A percentile compares a stretch with the other conserved stretches of the same genome.
Conservation (phyloP, 2,797 vertebrate species). For the Bradypodion pumilum region DNA sequence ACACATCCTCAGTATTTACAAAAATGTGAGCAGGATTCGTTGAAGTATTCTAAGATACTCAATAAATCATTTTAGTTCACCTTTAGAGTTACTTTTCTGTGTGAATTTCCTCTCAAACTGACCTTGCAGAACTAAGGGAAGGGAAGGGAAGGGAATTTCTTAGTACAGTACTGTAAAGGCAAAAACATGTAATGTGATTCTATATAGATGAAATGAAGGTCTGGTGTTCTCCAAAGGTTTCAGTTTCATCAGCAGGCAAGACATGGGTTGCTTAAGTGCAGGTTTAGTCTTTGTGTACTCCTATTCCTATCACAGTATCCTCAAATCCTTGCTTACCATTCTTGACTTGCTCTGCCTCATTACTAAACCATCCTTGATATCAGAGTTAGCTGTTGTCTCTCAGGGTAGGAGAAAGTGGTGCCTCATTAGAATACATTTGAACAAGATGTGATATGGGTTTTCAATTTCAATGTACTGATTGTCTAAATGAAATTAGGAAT, state of each 20-base stretch:
- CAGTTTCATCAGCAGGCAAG: not conserved
- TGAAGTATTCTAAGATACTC: not conserved
- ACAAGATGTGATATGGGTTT: slow-evolving; percentile 21
- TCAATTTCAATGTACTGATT: slow-evolving; percentile 15
- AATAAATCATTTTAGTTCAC: not conserved
- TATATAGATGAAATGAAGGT: not conserved
- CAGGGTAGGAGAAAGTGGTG: not conserved
- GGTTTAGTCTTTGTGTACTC: not conserved
- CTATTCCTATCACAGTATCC: not conserved
- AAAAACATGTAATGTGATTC: too few species aligned
- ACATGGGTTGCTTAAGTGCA: not conserved
- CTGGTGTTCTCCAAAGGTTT: not conserved
- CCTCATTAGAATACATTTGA: slow-evolving; percentile 10
- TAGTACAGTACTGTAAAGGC: not conserved
- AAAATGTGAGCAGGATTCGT: not conserved
- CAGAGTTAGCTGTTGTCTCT: not conserved
- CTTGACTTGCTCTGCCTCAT: not conserved
- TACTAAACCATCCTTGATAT: not conserved
- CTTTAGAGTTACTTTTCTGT: not conserved
- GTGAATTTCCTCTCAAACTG: not conserved
- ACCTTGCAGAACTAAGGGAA: not conserved
- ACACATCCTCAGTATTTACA: not conserved
- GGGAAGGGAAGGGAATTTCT: too few species aligned
- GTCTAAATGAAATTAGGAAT: slow-evolving; percentile 37
- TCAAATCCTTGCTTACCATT: not conserved